Conservation (phyloP, 2,113 vertebrate species). For the Tetrax tetrax region DNA sequence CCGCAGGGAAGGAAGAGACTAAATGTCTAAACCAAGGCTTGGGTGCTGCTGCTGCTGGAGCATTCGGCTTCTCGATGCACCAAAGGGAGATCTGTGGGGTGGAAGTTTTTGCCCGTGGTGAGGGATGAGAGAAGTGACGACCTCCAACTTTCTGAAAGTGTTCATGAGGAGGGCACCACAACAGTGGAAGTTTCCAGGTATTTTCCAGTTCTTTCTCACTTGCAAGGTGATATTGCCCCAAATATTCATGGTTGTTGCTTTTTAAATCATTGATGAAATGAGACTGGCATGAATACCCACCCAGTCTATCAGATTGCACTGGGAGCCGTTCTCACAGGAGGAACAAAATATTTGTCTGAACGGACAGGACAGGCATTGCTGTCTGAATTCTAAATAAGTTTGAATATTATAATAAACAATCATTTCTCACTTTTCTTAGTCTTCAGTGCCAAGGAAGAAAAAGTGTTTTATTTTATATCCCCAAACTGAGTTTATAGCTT, state of each 20-base stretch:
- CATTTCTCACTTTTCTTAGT: not conserved
- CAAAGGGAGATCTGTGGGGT: not conserved
- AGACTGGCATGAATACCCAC: not conserved
- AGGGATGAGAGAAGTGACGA: not conserved
- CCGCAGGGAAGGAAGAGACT: not conserved
- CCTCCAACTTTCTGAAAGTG: not conserved
- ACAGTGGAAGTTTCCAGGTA: not conserved
- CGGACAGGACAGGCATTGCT: not conserved
- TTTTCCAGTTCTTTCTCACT: not conserved
- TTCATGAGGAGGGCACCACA: not conserved
- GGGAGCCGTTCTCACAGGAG: not conserved
- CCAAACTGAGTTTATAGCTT: not conserved
- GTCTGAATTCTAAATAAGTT: not conserved
- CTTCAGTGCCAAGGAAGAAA: not conserved
- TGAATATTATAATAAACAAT: not conserved
- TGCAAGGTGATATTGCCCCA: not conserved
- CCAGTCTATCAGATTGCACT: not conserved
- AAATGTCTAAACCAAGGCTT: not conserved
- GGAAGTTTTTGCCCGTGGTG: accelerated
- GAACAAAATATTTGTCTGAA: not conserved
- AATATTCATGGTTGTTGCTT: not conserved
- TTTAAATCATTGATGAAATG: not conserved
- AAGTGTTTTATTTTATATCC: not conserved
- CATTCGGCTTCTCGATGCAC: not conserved
- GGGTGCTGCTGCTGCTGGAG: not conserved